Evolutionary conservation across 2,888 invertebrate species (phyloP).

Genomic region (Helicoverpa assulta): DNA sequence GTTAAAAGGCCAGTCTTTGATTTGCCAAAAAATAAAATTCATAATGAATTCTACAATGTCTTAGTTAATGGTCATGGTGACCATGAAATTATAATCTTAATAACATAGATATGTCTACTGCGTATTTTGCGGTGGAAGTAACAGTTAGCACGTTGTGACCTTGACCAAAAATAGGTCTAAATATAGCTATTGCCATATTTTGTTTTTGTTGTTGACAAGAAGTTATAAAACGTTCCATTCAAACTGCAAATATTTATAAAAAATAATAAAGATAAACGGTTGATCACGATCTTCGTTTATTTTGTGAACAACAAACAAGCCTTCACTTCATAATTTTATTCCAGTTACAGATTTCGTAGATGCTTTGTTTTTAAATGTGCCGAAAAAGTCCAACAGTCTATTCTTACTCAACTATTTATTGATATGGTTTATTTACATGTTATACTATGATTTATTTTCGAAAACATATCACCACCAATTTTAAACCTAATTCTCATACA

Average conservation of each 20-base stretch:
- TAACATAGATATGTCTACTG: background rate
- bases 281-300: background rate
- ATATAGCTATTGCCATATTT: background rate
- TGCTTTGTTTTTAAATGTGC: too few relatives aligned
- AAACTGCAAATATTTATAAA: background rate
- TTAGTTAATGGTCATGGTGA: background rate
- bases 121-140: constrained; percentile 6
- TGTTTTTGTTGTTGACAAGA: background rate
- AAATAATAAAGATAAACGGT: background rate
- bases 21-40: background rate
- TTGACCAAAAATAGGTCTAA: constrained; percentile 6
- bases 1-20: background rate
- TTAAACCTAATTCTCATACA: background rate
- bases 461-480: too few relatives aligned
- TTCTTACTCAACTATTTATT: too few relatives aligned
- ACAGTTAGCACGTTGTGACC: constrained; percentile 11
- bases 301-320: too few relatives aligned
- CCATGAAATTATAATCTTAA: constrained; percentile 21
- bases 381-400: too few relatives aligned
- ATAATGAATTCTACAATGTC: background rate
- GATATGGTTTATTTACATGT: too few relatives aligned
- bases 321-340: background rate
- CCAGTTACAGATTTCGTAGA: too few relatives aligned
- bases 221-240: background rate
- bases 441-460: too few relatives aligned